Base-by-base conservation (phyloP, 2,888 invertebrate genomes). In the Archaeoteleia sp. region DNA sequence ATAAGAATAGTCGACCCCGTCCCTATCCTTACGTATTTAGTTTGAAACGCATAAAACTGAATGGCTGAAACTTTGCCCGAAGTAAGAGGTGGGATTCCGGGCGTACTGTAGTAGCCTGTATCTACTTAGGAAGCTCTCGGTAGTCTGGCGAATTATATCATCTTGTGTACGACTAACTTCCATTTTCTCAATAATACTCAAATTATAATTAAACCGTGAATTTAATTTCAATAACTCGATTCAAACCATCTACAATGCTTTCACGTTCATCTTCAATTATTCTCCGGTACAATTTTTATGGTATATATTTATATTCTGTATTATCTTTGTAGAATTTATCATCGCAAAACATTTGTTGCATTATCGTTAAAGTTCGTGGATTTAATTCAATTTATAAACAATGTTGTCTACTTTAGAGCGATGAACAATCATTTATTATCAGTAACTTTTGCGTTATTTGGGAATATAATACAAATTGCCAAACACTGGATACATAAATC, bases 1-100 rank as follows among this genome's bases (percentile, higher is more conserved):
- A 58, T 67, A 66, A 71, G 69, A 67, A 65, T 60, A 58, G 58
- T 57, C 51, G 61, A 60, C 61, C 55, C 65, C 62, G n/a, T 67
- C 72, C 71, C 58, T 74, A 66, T 73, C 72, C 70, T 72, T 72
- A 71, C 71, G 78, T 78, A 78, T 79, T 79, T 78, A 79, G 76
- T 71, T 72, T 55, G 69, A 63, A 72, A 53, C 51, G 73, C 77
- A 76, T 82, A 82, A 82, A 82, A 82, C 73, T 74, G 70, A 82
- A 82, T 80, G 73, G 78, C 70, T 75, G 74, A 70, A 80, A 82
- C 74, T 82, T 82, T 75, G 72, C 66, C 58, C 77, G 74, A 81
- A 79, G 77, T 79, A 81, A 79, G 73, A 63, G 58, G 37, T 42
- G 45, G 57, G 60, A 60, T 62, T 62, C 54, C 53, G 43, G 32